phyloP scores from a whole-genome alignment of 2,888 invertebrate species.

The Lumbricus terrestris region DNA sequence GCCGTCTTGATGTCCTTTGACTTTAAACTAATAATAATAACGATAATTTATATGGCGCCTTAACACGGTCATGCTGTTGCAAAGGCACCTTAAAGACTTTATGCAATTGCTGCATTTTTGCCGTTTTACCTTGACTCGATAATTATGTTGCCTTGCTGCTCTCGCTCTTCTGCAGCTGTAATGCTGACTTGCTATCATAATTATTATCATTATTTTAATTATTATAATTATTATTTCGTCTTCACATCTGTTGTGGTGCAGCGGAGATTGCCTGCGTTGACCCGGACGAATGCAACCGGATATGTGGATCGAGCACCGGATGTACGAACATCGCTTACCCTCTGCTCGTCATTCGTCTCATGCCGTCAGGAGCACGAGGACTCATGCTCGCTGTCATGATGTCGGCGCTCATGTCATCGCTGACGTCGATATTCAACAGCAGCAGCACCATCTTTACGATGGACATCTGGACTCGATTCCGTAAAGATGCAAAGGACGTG shows the following conservation, averaged over 20 bases:
- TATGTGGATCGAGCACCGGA: conserved; percentile 61
- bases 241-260: conserved; percentile 35
- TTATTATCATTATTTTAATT: too few relatives aligned
- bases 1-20: not conserved
- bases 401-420: conserved; percentile 64
- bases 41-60: too few relatives aligned
- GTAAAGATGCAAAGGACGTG: conserved; percentile 47
- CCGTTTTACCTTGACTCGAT: too few relatives aligned
- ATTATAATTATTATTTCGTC: not conserved
- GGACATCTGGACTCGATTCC: conserved; percentile 61
- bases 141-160: too few relatives aligned
- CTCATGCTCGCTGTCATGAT: conserved; percentile 63
- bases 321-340: conserved; percentile 65
- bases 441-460: conserved; percentile 64
- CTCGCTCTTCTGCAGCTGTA: too few relatives aligned
- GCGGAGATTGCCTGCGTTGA: conserved; percentile 62
- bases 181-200: not conserved
- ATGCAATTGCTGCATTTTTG: too few relatives aligned
- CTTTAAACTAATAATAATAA: too few relatives aligned
- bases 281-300: conserved; percentile 59
- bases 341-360: conserved; percentile 57
- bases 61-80: too few relatives aligned
- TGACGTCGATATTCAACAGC: conserved; percentile 65
- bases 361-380: conserved; percentile 49
- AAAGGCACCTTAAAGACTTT: too few relatives aligned